phyloP scores from a whole-genome alignment of 2,888 invertebrate genomes.

The Tetranychus truncatus region DNA sequence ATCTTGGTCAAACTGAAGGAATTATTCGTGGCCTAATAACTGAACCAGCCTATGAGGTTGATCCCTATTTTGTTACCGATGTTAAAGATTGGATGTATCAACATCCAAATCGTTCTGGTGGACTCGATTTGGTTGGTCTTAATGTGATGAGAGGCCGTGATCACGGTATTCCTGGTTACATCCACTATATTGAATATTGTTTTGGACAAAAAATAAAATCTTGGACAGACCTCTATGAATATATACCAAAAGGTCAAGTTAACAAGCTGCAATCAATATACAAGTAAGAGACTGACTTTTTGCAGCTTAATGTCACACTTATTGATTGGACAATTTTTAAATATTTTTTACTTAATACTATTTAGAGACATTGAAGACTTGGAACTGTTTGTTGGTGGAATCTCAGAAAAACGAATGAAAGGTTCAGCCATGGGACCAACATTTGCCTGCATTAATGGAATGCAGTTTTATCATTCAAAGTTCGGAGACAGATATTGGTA shows the following conservation, averaged over 20 bases:
- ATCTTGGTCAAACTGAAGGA: conserved; percentile 12
- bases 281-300: conserved; percentile 4
- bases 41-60: conserved; percentile 13
- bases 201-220: conserved; percentile 13
- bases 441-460: conserved; percentile 58
- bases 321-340: neutral
- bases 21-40: conserved; percentile 9
- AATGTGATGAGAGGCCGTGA: conserved; percentile 21
- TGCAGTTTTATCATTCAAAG: conserved; percentile 43
- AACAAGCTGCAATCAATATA: conserved; percentile 16
- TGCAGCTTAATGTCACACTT: neutral
- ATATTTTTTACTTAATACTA: neutral
- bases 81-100: conserved; percentile 21
- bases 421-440: conserved; percentile 65
- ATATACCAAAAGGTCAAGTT: conserved; percentile 18
- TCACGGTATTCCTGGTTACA: conserved; percentile 21
- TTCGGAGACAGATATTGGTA: conserved; percentile 13
- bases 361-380: conserved; percentile 55
- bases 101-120: conserved; percentile 17
- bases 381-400: conserved; percentile 66
- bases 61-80: conserved; percentile 21
- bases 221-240: conserved; percentile 19
- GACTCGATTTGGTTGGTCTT: conserved; percentile 19
- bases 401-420: conserved; percentile 55
- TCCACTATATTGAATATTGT: conserved; percentile 22